These are phyloP conservation scores for Scolopax rusticola DNA, from an alignment of 2,797 vertebrate species.

Conservation along the genomic window DNA sequence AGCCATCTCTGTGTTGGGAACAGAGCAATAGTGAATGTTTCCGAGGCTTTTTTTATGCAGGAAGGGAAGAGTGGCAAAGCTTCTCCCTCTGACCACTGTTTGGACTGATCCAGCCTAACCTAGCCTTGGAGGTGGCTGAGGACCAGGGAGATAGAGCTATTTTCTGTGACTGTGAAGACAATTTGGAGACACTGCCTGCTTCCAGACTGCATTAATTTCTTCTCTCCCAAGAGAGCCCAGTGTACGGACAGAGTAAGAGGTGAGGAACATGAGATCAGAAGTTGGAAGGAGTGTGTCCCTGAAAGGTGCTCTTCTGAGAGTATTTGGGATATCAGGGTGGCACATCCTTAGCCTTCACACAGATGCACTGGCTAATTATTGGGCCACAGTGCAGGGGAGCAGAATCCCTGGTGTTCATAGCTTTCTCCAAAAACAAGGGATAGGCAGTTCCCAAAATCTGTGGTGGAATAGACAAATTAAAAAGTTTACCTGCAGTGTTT, in stretches of 20 bases:
- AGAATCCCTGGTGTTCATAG: fast-evolving
- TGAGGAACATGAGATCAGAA: fast-evolving
- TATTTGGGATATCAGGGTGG: neutral
- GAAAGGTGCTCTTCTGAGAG: neutral
- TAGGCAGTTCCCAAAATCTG: neutral
- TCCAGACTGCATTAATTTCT: neutral
- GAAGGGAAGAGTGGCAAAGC: neutral
- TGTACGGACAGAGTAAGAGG: fast-evolving
- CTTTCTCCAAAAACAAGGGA: neutral
- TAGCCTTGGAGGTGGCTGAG: neutral
- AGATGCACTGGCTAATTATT: fast-evolving
- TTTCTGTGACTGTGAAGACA: fast-evolving
- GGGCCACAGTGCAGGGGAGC: neutral
- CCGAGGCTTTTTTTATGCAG: neutral
- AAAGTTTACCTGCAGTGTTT: neutral
- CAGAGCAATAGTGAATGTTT: neutral
- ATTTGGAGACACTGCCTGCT: neutral
- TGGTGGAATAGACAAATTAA: neutral
- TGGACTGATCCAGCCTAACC: neutral
- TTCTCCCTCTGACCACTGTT: fast-evolving
- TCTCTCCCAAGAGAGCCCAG: neutral
- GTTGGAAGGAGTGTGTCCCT: neutral
- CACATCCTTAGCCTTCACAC: neutral
- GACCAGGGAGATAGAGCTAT: fast-evolving
- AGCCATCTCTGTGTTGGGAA: neutral